Evolutionary conservation across 37 sponge, comb jelly and placozoan species (phyloP).

Genomic region (Theonella swinhoei): DNA sequence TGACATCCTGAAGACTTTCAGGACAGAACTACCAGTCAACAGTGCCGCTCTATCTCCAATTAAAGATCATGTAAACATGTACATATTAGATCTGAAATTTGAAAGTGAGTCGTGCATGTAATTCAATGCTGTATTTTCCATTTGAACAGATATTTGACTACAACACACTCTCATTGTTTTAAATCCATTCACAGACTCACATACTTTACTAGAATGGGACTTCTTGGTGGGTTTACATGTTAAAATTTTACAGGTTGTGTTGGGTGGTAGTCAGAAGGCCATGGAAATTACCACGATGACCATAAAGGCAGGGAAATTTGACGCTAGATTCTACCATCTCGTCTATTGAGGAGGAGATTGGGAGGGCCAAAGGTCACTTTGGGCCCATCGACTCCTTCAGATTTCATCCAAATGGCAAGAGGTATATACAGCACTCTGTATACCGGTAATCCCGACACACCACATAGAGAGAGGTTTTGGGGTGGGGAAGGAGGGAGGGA

Average conservation of each 20-base stretch:
- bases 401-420: conserved; percentile 97
- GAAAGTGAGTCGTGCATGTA: too few species aligned
- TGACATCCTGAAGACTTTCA: conserved; percentile 81
- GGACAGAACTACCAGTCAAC: conserved; percentile 96
- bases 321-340: conserved; percentile 96
- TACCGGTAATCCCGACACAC: background rate
- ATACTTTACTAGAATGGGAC: too few species aligned
- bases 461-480: background rate
- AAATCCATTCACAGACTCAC: too few species aligned
- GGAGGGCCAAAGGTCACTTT: conserved; percentile 97
- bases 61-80: conserved; percentile 89
- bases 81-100: too few species aligned
- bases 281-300: conserved; percentile 94
- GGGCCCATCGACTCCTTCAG: conserved; percentile 94
- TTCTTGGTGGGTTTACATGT: too few species aligned
- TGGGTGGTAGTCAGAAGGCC: conserved; percentile 99
- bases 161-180: too few species aligned
- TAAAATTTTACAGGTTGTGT: too few species aligned
- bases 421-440: conserved; percentile 65
- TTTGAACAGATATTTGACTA: too few species aligned
- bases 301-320: conserved; percentile 94
- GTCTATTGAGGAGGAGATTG: conserved; percentile 98
- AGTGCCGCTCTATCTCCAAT: conserved; percentile 96
- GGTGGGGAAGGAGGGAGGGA: background rate
- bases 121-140: too few species aligned